These are phyloP conservation scores for Apogon hyalosoma DNA, from an alignment of 2,797 vertebrate species.

Conservation along the genomic window DNA sequence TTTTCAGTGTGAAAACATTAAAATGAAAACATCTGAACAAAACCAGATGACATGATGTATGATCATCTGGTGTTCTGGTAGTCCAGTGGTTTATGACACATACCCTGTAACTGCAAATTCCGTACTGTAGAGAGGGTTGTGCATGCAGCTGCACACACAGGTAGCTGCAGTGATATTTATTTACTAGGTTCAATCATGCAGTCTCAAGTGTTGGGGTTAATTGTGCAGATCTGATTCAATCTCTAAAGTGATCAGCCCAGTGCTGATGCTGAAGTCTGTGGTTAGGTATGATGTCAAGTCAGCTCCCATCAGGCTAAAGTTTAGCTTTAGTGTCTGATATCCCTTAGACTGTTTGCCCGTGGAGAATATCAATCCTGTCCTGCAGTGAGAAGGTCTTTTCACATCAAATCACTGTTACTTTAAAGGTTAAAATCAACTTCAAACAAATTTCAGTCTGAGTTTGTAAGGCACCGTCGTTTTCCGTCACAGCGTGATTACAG, in stretches of 20 bases:
- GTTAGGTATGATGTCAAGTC: constrained; percentile 40
- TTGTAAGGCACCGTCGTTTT: constrained; percentile 47
- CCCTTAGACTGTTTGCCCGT: constrained; percentile 36
- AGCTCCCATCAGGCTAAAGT: constrained; percentile 50
- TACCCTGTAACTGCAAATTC: constrained; percentile 20
- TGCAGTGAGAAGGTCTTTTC: constrained; percentile 64
- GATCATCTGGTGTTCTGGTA: constrained; percentile 3
- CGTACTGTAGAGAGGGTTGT: not conserved
- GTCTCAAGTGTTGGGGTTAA: constrained; percentile 73
- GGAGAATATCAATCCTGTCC: constrained; percentile 50
- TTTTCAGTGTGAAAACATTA: constrained; percentile 12
- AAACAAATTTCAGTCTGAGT: constrained; percentile 57
- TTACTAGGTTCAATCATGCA: constrained; percentile 28
- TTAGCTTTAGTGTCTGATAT: constrained; percentile 27
- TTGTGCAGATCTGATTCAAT: constrained; percentile 73
- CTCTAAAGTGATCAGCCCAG: constrained; percentile 30
- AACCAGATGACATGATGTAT: constrained; percentile 13
- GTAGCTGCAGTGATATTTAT: constrained; percentile 24
- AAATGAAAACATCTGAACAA: constrained; percentile 26
- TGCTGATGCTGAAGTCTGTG: constrained; percentile 35
- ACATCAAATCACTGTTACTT: constrained; percentile 70
- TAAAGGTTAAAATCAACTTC: constrained; percentile 68
- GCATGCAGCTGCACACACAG: constrained; percentile 7
- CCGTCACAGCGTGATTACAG: constrained; percentile 77
- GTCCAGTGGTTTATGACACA: constrained; percentile 10